Conservation (phyloP, 2,797 vertebrate genomes). For the Sebastes nivosus region DNA sequence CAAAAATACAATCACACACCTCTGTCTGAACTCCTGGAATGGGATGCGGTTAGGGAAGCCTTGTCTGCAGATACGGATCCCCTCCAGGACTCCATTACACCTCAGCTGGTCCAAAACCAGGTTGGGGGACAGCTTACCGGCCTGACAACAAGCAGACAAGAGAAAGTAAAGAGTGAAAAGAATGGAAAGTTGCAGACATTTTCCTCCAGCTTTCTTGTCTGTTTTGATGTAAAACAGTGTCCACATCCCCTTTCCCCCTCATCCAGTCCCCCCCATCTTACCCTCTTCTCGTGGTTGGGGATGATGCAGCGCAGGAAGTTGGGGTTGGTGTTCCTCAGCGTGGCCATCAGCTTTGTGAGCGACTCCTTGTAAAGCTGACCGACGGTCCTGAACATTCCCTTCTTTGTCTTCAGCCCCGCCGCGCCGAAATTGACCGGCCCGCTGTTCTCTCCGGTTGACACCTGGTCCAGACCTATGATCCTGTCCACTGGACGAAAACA, state of each 20-base stretch:
- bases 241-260: no score
- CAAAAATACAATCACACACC: constrained; percentile 69
- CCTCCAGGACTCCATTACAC: constrained; percentile 93
- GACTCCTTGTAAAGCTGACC: constrained; percentile 95
- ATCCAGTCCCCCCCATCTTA: constrained; percentile 57
- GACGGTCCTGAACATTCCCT: constrained; percentile 94
- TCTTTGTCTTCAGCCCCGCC: constrained; percentile 89
- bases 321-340: constrained; percentile 92
- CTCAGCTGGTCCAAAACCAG: constrained; percentile 92
- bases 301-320: constrained; percentile 95
- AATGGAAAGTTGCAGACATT: neutral
- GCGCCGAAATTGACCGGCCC: constrained; percentile 84
- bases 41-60: constrained; percentile 94
- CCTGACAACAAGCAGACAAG: constrained; percentile 58
- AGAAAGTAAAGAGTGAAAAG: neutral
- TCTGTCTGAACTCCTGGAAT: constrained; percentile 94
- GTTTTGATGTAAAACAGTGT: neutral
- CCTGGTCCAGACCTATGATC: constrained; percentile 91
- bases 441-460: constrained; percentile 85
- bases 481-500: constrained; percentile 85
- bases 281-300: constrained; percentile 93
- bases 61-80: constrained; percentile 94
- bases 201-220: neutral
- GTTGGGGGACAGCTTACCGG: constrained; percentile 87
- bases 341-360: constrained; percentile 93